Evolutionary conservation across 2,113 vertebrate genomes (phyloP), one percentile per base, ranked within the genome.

Genomic region (Chascanopsetta lugubris): DNA sequence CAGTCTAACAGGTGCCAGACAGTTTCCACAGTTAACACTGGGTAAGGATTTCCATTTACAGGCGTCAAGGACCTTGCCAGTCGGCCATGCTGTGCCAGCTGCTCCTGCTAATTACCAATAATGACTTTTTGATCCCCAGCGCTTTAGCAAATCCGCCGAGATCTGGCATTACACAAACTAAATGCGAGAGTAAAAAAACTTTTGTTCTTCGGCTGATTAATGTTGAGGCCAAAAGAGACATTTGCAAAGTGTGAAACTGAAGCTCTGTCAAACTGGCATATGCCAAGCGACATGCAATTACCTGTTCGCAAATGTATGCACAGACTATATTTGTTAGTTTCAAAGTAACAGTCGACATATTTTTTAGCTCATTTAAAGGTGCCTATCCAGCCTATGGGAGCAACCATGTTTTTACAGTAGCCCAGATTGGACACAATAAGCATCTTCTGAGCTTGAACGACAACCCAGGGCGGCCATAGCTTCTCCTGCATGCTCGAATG

Each of bases 101-200:
- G 77, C 43, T 74, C 32, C 40, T 20, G 24, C 61, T 76, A 83
- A 84, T 80, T 76, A 79, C 47, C 22, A 50, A 26, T 47, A 53
- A 62, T 32, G 68, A 80, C 83, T 72, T 85, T 24, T 65, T 79
- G 72, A 85, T 82, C 64, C 48, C 8, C 7, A 3, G 29, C 17
- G 63, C 42, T 69, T 73, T 7, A 65, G 48, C 26, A 76, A 85
- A 80, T 79, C 76, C 72, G 59, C 11, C 21, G 62, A 80, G 77
- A 70, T 71, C 54, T 53, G 50, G 22, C 20, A 69, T 84, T 71
- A 83, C 25, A 57, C 38, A 3, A 60, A 56, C 34, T 77, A 79
- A n/a, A 83, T 55, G 26, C 7, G 12, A 32, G n/a, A n/a, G n/a
- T n/a, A n/a, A 15, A 69, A 61, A 20, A 18, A 59, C 42, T 48